Conservation (phyloP, 2,797 vertebrate species). For the Chlorospingus flavigularis region DNA sequence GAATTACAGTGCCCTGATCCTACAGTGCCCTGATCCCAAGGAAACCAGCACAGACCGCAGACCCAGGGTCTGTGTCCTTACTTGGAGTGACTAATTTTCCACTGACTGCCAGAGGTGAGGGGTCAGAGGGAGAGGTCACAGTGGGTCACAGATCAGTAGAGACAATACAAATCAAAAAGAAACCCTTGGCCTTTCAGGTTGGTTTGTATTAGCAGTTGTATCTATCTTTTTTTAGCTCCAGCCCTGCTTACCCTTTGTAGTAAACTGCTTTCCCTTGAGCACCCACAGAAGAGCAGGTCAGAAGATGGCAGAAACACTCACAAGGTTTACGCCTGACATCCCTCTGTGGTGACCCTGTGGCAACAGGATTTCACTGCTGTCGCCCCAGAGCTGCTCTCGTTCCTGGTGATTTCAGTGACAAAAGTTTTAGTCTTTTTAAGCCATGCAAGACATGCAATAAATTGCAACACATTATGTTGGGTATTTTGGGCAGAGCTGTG, state of each 20-base stretch:
- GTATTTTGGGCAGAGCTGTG: background rate
- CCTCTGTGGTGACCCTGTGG: background rate
- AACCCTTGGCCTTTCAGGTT: slow-evolving; percentile 43
- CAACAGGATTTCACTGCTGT: background rate
- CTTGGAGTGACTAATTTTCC: slow-evolving; percentile 41
- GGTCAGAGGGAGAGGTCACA: slow-evolving; percentile 34
- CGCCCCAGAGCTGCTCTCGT: background rate
- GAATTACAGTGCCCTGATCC: background rate
- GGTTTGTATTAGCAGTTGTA: slow-evolving; percentile 24
- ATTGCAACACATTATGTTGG: background rate
- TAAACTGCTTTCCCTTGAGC: background rate
- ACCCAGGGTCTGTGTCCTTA: background rate
- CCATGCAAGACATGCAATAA: background rate
- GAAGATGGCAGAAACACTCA: background rate
- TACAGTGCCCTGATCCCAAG: background rate
- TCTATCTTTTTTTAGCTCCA: slow-evolving; percentile 1
- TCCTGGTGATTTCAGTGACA: background rate
- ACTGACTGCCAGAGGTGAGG: background rate
- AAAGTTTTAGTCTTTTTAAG: background rate
- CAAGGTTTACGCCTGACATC: background rate
- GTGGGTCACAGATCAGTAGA: slow-evolving; percentile 45
- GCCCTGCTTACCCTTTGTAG: background rate
- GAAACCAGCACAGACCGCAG: background rate
- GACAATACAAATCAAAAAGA: slow-evolving; percentile 53
- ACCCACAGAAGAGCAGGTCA: background rate